A percentile compares a stretch with the other conserved stretches of the same genome.
phyloP scores from a whole-genome alignment of 2,797 vertebrate species.

The Hippocampus kuda region DNA sequence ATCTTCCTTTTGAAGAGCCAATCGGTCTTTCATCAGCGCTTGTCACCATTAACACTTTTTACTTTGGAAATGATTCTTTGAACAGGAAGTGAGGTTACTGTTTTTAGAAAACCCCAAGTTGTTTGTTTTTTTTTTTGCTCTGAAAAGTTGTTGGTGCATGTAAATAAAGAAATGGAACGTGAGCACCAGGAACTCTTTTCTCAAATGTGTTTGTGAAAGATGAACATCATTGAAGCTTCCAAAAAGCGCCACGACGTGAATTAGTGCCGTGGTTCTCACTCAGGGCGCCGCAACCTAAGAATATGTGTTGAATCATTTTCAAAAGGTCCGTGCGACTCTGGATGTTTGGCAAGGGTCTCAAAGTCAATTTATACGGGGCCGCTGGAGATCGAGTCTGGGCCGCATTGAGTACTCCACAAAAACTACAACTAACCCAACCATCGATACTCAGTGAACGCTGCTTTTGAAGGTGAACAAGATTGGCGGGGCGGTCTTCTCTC shows the following conservation, averaged over 20 bases:
- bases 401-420: no score
- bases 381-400: no score
- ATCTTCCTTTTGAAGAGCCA: conserved; percentile 13
- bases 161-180: conserved; percentile 35
- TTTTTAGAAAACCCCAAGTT: conserved; percentile 6
- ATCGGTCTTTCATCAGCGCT: neutral
- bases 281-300: no score
- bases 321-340: no score
- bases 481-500: no score
- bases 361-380: no score
- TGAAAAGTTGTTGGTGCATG: conserved; percentile 9
- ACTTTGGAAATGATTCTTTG: conserved; percentile 1
- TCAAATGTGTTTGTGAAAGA: neutral
- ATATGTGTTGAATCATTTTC: no score
- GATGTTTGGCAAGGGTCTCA: no score
- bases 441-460: no score
- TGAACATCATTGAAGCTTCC: neutral
- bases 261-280: no score
- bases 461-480: no score
- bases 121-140: neutral
- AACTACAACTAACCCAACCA: no score
- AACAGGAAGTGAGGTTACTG: neutral
- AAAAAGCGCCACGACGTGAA: neutral
- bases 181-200: neutral
- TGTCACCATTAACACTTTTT: conserved; percentile 5